These are phyloP conservation scores for Dolomedes plantarius DNA, from an alignment of 2,888 invertebrate genomes.

Conservation along the genomic window DNA sequence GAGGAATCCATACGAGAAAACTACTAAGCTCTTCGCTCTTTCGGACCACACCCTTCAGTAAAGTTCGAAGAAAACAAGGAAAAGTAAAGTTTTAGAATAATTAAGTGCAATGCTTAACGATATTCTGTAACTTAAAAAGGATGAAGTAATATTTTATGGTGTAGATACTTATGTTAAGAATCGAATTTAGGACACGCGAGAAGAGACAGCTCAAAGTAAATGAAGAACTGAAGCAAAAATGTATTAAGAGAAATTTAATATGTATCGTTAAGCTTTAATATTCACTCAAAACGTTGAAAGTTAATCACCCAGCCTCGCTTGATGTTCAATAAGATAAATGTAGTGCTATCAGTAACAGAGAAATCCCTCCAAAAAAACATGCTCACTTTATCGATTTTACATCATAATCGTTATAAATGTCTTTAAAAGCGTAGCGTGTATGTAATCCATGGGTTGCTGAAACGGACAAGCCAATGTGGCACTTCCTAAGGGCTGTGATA, in stretches of 20 bases:
- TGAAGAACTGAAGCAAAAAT: not conserved
- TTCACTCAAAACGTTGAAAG: not conserved
- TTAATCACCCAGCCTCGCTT: not conserved
- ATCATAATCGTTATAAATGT: not conserved
- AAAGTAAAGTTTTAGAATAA: not conserved
- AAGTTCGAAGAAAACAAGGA: not conserved
- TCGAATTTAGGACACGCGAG: not conserved
- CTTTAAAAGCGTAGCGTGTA: not conserved
- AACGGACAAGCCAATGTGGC: too few relatives aligned
- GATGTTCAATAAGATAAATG: not conserved
- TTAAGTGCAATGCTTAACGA: not conserved
- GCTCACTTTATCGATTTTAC: not conserved
- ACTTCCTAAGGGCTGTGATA: too few relatives aligned
- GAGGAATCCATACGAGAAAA: too few relatives aligned
- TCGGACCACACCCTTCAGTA: constrained; percentile 4
- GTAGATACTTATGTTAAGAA: not conserved
- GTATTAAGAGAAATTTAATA: not conserved
- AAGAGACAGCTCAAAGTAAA: not conserved
- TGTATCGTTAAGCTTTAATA: not conserved
- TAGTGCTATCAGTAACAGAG: not conserved
- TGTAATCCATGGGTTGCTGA: too few relatives aligned
- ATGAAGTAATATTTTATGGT: not conserved
- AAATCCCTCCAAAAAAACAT: not conserved
- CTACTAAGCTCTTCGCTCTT: not conserved
- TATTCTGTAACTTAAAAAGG: not conserved